These are phyloP conservation scores for Akabosia matsudoensis DNA, from an alignment of 1,140 invertebrate genomes.

Conservation along the genomic window DNA sequence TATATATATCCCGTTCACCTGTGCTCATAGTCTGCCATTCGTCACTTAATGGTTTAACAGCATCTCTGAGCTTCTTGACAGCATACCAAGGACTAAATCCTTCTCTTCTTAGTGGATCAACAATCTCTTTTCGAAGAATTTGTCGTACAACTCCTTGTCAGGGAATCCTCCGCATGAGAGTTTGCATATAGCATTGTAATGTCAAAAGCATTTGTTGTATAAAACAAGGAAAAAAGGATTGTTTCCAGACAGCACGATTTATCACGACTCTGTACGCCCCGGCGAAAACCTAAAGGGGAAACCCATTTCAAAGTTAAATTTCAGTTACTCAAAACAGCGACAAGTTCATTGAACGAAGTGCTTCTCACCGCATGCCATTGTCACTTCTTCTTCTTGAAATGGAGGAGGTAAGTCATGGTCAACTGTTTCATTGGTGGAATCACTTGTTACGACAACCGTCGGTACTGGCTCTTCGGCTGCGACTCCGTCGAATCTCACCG, in stretches of 20 bases:
- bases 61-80: constrained; percentile 13
- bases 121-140: constrained; percentile 24
- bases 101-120: constrained; percentile 21
- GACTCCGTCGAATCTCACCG: constrained; percentile 5
- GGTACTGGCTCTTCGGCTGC: background rate
- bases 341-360: background rate
- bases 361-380: constrained; percentile 33
- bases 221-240: constrained; percentile 35
- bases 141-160: constrained; percentile 15
- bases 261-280: constrained; percentile 28
- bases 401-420: constrained; percentile 21
- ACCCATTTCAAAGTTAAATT: background rate
- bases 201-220: constrained; percentile 31
- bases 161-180: constrained; percentile 1
- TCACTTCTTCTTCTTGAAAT: constrained; percentile 33
- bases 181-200: constrained; percentile 15
- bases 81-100: constrained; percentile 14
- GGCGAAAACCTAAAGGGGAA: background rate
- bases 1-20: background rate
- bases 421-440: background rate
- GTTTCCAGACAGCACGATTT: constrained; percentile 29
- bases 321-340: background rate
- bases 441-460: background rate
- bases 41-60: constrained; percentile 21
- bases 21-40: constrained; percentile 31